Conservation (phyloP, 2,113 vertebrate genomes). For the Tachuris rubrigastra region DNA sequence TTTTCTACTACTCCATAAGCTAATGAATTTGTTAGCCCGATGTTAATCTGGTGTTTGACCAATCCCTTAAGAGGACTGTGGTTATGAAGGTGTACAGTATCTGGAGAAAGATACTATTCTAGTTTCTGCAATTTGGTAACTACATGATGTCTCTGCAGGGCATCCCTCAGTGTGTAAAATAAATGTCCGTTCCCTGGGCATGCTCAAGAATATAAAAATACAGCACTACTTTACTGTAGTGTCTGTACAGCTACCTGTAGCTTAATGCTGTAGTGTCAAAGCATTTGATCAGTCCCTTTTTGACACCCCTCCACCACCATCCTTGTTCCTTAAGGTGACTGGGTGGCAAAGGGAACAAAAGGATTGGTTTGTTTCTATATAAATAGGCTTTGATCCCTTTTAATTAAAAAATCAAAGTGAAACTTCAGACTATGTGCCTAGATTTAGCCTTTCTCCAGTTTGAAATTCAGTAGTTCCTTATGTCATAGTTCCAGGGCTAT, state of each 20-base stretch:
- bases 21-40: neutral
- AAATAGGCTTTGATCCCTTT: neutral
- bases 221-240: neutral
- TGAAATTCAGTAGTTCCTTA: neutral
- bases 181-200: neutral
- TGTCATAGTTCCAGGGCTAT: neutral
- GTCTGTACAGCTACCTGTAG: neutral
- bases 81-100: neutral
- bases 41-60: neutral
- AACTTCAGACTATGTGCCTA: neutral
- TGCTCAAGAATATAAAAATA: neutral
- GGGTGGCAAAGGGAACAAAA: neutral
- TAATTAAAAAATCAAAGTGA: neutral
- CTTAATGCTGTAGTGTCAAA: neutral
- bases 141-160: neutral
- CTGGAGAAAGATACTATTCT: neutral
- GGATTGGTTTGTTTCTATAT: neutral
- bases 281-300: neutral
- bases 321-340: neutral
- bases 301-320: neutral
- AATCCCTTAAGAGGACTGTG: neutral
- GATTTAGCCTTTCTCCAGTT: neutral
- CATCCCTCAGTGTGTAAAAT: neutral
- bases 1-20: neutral
- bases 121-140: neutral